Evolutionary conservation across 1,140 invertebrate genomes (phyloP).

Genomic region (Halesus radiatus): DNA sequence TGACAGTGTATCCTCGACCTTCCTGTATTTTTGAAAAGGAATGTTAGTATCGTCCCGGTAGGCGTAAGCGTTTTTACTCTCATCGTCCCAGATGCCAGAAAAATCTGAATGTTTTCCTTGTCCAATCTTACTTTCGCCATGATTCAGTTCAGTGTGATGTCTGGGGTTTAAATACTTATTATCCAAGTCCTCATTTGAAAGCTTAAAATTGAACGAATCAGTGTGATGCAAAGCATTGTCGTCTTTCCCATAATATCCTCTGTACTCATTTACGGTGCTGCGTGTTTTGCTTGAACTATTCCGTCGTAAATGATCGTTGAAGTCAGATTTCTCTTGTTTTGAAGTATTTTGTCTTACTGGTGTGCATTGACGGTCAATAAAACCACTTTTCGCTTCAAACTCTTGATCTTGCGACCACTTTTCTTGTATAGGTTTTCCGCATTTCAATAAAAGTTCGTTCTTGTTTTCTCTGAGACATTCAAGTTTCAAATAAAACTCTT

Average conservation of each 20-base stretch:
- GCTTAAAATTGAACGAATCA: not conserved
- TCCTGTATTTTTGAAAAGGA: constrained; percentile 44
- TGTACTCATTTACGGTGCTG: not conserved
- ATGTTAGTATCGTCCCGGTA: constrained; percentile 54
- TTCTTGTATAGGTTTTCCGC: constrained; percentile 46
- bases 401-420: not conserved
- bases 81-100: constrained; percentile 55
- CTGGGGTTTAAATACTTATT: not conserved
- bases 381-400: not conserved
- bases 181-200: not conserved
- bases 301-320: constrained; percentile 10
- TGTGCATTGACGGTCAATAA: not conserved
- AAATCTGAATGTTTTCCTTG: not conserved
- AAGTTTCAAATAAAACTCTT: constrained; percentile 77
- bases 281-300: constrained; percentile 13
- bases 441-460: constrained; percentile 64
- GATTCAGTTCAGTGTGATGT: not conserved
- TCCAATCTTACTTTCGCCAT: too few relatives aligned
- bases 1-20: constrained; percentile 54
- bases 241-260: not conserved
- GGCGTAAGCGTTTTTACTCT: constrained; percentile 52
- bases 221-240: not conserved
- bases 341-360: not conserved
- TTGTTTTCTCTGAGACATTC: constrained; percentile 77
- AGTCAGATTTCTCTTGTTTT: constrained; percentile 43